These are phyloP conservation scores for Podarcis muralis DNA, from an alignment of 2,113 vertebrate species.

Conservation along the genomic window DNA sequence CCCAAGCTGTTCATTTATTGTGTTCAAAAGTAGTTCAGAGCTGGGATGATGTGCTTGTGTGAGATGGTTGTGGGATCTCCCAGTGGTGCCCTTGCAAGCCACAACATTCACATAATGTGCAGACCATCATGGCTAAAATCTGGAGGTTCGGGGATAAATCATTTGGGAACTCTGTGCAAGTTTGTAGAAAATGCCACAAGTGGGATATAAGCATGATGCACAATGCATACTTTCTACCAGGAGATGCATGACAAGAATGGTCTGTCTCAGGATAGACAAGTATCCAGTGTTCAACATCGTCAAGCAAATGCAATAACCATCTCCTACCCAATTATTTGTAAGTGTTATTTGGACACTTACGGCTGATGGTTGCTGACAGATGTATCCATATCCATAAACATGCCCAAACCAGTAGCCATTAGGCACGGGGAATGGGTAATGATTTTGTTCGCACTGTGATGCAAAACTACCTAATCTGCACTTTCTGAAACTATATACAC, in stretches of 20 bases:
- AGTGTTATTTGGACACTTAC: too few species aligned
- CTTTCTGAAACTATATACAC: too few species aligned
- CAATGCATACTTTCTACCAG: background rate
- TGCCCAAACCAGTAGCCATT: too few species aligned
- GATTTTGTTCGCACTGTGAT: too few species aligned
- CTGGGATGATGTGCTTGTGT: constrained; percentile 2
- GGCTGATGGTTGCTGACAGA: too few species aligned
- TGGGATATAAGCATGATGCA: background rate
- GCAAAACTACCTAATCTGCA: too few species aligned
- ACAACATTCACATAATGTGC: constrained; percentile 25
- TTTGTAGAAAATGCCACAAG: background rate
- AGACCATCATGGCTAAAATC: background rate
- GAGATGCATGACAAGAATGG: background rate
- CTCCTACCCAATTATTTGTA: too few species aligned
- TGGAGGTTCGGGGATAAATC: background rate
- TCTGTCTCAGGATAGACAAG: background rate
- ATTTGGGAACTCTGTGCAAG: background rate
- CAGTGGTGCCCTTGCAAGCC: constrained; percentile 33
- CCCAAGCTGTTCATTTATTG: constrained; percentile 46
- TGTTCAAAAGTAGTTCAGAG: constrained; percentile 37
- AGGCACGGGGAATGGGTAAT: too few species aligned
- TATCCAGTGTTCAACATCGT: too few species aligned
- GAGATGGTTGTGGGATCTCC: background rate
- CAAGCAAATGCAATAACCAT: too few species aligned
- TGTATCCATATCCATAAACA: too few species aligned